Evolutionary conservation across 2,797 vertebrate genomes (phyloP).

Genomic region (Mus caroli): DNA sequence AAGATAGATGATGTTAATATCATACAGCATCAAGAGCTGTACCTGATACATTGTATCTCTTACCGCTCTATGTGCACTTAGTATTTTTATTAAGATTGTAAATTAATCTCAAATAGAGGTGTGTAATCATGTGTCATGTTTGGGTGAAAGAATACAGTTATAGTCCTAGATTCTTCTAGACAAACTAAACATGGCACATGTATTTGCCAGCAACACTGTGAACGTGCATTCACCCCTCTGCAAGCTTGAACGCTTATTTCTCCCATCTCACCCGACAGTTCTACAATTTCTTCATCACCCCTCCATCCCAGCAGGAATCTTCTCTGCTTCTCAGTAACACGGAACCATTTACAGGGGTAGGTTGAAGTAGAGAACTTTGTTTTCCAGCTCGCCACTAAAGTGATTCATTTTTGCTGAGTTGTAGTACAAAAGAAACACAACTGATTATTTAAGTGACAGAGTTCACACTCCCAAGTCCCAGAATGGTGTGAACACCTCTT

Average conservation of each 20-base stretch:
- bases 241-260: background rate
- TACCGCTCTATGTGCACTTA: background rate
- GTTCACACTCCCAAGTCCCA: background rate
- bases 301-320: background rate
- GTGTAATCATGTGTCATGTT: accelerated
- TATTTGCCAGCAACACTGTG: background rate
- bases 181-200: background rate
- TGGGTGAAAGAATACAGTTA: background rate
- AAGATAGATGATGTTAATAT: background rate
- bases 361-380: background rate
- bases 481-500: background rate
- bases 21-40: background rate
- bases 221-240: background rate
- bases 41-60: background rate
- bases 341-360: background rate
- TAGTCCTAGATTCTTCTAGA: background rate
- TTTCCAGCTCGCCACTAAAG: background rate
- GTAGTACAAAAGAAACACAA: background rate
- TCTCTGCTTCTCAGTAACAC: background rate
- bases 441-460: background rate
- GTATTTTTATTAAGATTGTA: background rate
- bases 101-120: conserved; percentile 1
- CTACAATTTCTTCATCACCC: background rate
- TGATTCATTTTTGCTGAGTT: background rate
- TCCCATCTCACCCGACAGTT: background rate